A percentile compares a stretch with the other conserved stretches of the same genome.
phyloP scores from a whole-genome alignment of 2,797 vertebrate species.

The Phrynocephalus vlangalii region DNA sequence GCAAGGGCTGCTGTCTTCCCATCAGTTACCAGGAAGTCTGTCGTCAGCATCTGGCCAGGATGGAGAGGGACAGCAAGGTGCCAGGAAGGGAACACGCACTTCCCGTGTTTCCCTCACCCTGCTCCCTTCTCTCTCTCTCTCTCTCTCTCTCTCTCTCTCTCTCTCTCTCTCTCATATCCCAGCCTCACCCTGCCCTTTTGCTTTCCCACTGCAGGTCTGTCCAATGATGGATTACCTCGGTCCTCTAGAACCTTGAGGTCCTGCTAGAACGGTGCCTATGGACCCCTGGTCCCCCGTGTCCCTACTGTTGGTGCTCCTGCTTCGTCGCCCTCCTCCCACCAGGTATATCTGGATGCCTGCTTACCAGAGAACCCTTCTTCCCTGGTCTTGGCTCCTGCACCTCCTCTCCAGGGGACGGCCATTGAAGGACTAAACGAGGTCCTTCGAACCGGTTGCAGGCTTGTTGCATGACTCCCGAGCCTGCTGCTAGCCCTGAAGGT shows the following conservation, averaged over 20 bases:
- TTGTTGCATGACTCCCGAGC: background rate
- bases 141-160: background rate
- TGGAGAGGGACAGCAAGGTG: conserved; percentile 62
- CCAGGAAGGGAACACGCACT: conserved; percentile 52
- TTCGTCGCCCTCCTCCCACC: background rate
- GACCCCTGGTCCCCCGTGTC: background rate
- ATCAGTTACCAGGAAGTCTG: conserved; percentile 36
- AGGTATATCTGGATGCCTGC: conserved; percentile 51
- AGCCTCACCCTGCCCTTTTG: conserved; percentile 4
- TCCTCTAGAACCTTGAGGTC: background rate
- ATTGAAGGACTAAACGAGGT: background rate
- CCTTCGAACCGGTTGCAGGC: background rate
- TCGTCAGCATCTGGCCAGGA: conserved; percentile 41
- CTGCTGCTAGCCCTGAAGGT: background rate
- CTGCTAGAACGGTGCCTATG: background rate
- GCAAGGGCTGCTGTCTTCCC: conserved; percentile 20
- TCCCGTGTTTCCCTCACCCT: conserved; percentile 31
- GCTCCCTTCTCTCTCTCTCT: background rate
- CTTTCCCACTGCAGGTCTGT: conserved; percentile 17
- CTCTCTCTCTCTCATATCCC: background rate
- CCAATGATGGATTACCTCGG: background rate
- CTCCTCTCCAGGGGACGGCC: conserved; percentile 30
- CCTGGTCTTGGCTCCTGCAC: conserved; percentile 15
- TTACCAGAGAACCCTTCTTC: conserved; percentile 6
- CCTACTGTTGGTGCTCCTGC: background rate